These are phyloP conservation scores for Desmodus rotundus DNA, from an alignment of 2,113 vertebrate genomes.

Conservation along the genomic window DNA sequence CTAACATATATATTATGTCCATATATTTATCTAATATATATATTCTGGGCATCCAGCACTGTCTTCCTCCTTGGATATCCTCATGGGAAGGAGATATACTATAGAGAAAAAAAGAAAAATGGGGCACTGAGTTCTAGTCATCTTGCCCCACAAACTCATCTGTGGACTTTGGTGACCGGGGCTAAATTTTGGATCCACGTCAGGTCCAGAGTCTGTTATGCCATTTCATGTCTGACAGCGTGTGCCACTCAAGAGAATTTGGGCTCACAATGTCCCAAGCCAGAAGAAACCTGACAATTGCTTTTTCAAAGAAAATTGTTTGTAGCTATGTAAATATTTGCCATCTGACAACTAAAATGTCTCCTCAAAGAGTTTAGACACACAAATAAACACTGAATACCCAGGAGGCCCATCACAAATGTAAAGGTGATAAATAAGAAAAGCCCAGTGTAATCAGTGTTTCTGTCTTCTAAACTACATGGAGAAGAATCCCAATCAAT, in stretches of 20 bases:
- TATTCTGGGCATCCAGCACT: background rate
- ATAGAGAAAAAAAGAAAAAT: background rate
- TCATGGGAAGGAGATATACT: background rate
- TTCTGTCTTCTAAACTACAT: constrained; percentile 45
- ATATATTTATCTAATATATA: too few species aligned
- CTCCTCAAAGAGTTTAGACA: constrained; percentile 73
- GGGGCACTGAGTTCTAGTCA: background rate
- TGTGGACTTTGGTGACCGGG: background rate
- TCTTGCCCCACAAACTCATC: background rate
- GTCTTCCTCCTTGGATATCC: background rate
- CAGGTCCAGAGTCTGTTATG: background rate
- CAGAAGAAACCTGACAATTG: constrained; percentile 57
- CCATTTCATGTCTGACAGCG: background rate
- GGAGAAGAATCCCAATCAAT: constrained; percentile 59
- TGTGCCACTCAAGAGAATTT: constrained; percentile 30
- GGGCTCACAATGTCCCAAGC: constrained; percentile 49
- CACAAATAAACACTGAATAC: constrained; percentile 70
- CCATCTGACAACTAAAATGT: constrained; percentile 69
- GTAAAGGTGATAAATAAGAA: constrained; percentile 53
- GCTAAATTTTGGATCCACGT: background rate
- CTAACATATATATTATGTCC: background rate
- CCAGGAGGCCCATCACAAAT: constrained; percentile 51
- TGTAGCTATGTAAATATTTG: constrained; percentile 67
- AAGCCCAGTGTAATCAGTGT: constrained; percentile 59
- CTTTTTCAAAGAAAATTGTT: constrained; percentile 73